Conservation (phyloP, 2,797 vertebrate species). For the Malacoctenus gilli region DNA sequence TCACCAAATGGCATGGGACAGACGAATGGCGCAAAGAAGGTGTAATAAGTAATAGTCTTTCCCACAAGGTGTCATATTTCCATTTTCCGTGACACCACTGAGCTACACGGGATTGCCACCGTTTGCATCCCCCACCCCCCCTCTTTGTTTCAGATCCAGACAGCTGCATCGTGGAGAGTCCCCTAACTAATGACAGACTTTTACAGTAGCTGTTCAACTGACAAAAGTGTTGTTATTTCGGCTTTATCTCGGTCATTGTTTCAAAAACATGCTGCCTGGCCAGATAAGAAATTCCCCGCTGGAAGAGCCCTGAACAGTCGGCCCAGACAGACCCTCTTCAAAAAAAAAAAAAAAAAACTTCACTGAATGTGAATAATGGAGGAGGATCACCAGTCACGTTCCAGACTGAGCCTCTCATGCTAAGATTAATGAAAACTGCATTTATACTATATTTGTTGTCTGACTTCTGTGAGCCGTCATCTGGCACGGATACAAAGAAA, state of each 20-base stretch:
- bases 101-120: constrained; percentile 36
- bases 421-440: constrained; percentile 36
- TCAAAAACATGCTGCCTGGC: constrained; percentile 70
- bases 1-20: constrained; percentile 40
- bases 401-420: constrained; percentile 31
- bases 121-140: constrained; percentile 38
- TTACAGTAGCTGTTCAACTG: constrained; percentile 61
- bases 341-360: constrained; percentile 43
- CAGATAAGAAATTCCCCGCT: constrained; percentile 72
- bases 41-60: constrained; percentile 48
- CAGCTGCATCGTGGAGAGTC: constrained; percentile 46
- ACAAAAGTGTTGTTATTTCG: constrained; percentile 68
- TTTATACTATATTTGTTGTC: constrained; percentile 31
- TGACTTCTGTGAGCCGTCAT: constrained; percentile 9
- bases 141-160: constrained; percentile 52
- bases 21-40: constrained; percentile 30
- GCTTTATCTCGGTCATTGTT: constrained; percentile 74
- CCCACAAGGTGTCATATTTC: constrained; percentile 56
- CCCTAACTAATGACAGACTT: constrained; percentile 66
- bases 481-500: constrained; percentile 10
- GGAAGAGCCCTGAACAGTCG: constrained; percentile 59
- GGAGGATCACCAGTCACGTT: constrained; percentile 57
- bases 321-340: constrained; percentile 56
- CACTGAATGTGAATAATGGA: constrained; percentile 54
- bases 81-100: constrained; percentile 50